phyloP scores from a whole-genome alignment of 2,113 vertebrate species.

The Meles meles region DNA sequence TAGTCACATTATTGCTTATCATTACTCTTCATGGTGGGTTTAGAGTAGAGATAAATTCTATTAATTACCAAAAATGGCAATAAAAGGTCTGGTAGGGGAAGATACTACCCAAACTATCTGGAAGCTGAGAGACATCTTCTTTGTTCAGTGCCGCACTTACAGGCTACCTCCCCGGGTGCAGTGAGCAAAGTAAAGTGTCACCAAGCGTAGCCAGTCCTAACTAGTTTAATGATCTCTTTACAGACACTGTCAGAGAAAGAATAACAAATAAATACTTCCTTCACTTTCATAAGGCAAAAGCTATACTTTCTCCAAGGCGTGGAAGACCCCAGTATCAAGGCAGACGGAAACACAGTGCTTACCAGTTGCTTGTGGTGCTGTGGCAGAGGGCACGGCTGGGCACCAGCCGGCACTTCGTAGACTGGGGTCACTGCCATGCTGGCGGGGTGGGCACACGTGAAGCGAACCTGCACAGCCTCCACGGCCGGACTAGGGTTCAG shows the following conservation, averaged over 20 bases:
- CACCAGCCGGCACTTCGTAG: constrained; percentile 52
- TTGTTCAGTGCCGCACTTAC: neutral
- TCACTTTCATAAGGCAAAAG: neutral
- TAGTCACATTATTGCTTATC: neutral
- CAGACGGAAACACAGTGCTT: neutral
- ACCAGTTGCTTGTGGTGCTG: constrained; percentile 80
- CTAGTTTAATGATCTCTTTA: neutral
- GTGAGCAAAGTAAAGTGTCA: neutral
- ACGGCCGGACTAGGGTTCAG: constrained; percentile 74
- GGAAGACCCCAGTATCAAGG: neutral
- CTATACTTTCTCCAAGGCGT: neutral
- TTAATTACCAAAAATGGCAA: constrained; percentile 3
- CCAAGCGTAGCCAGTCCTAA: neutral
- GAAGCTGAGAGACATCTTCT: neutral
- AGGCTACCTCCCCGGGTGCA: neutral
- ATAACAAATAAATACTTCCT: neutral
- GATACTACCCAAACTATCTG: neutral
- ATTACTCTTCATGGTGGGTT: neutral
- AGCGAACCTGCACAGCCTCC: constrained; percentile 75
- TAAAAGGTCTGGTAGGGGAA: neutral
- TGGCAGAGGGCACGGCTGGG: constrained; percentile 75
- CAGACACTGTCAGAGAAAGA: neutral
- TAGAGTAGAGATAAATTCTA: neutral
- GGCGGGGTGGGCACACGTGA: constrained; percentile 76
- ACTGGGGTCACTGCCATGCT: constrained; percentile 74